Evolutionary conservation across 2,888 invertebrate species (phyloP), one percentile per base, ranked within the genome.

Genomic region (Philhelius pedissequus): DNA sequence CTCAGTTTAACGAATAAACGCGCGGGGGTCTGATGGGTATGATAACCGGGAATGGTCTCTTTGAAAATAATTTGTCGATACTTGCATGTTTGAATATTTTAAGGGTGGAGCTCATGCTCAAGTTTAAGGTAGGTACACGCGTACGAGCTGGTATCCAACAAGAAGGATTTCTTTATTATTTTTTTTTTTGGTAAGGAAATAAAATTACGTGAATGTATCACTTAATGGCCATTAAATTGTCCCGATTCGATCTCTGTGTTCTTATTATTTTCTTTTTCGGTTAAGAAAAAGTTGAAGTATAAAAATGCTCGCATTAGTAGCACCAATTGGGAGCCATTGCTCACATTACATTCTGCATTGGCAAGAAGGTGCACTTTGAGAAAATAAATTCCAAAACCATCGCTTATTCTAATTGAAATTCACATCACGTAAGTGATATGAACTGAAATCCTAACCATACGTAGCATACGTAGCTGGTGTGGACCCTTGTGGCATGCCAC

Each of bases 351-450:
- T 64, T 73, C 54, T 68, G 54, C 68, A 58, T 82, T 22, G 48
- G 48, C 22, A 69, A 48, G 82, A 25, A 48, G 81, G 54, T 66
- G 62, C 62, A 64, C n/a, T 56, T n/a, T 7, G 13, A 62, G 60
- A 9, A n/a, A 52, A 83, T 83, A 78, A 83, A 83, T 83, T 79
- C 78, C 78, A 52, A 68, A 66, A n/a, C 30, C 48, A 68, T 25
- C 40, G 71, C 52, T 68, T 56, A 73, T 54, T 43, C 62, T 68
- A 71, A 75, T 84, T 84, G 80, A 80, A 84, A 84, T 84, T 84
- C 84, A 84, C 80, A 80, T 84, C 84, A 84, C 84, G 80, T 80
- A 84, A 84, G 75, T 76, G 84, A 84, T 80, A 84, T 84, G 80
- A 84, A 84, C 80, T 84, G 71, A 84, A 84, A 83, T 79, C 58